Evolutionary conservation across 2,888 invertebrate genomes (phyloP).

Genomic region (Drosophila leonis): DNA sequence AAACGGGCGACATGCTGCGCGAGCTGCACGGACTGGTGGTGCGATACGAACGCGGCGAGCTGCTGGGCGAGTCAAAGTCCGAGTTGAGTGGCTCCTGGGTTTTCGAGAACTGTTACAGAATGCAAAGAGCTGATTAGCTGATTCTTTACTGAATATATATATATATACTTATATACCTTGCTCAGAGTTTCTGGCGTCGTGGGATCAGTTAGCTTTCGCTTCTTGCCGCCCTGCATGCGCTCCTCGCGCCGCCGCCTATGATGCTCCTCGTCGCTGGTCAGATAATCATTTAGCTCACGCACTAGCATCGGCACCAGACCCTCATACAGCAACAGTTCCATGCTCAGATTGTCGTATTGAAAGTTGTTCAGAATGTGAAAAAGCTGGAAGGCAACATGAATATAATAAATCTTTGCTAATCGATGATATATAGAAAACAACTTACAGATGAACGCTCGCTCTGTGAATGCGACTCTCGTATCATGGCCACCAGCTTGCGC

Average conservation of each 20-base stretch:
- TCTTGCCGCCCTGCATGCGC: slow-evolving; percentile 76
- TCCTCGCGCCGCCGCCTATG: slow-evolving; percentile 83
- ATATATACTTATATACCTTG: slow-evolving; percentile 63
- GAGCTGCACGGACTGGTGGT: slow-evolving; percentile 84
- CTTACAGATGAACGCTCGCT: slow-evolving; percentile 82
- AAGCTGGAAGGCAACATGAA: slow-evolving; percentile 52
- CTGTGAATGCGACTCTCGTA: slow-evolving; percentile 79
- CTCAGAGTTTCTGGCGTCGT: slow-evolving; percentile 60
- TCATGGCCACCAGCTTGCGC: slow-evolving; percentile 82
- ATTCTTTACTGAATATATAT: neutral
- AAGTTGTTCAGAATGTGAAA: slow-evolving; percentile 86
- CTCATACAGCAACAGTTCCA: slow-evolving; percentile 86
- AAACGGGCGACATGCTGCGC: slow-evolving; percentile 83
- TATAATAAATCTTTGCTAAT: neutral
- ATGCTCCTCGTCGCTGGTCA: slow-evolving; percentile 83
- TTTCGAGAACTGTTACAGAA: slow-evolving; percentile 69
- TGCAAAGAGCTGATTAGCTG: neutral
- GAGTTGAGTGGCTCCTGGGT: slow-evolving; percentile 69
- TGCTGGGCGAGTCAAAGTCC: slow-evolving; percentile 84
- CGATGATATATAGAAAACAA: neutral
- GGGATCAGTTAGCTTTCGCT: slow-evolving; percentile 79
- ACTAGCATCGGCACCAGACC: slow-evolving; percentile 87
- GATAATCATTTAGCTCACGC: slow-evolving; percentile 84
- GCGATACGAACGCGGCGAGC: slow-evolving; percentile 82
- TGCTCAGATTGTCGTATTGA: slow-evolving; percentile 85